Conservation (phyloP, 2,797 vertebrate genomes). For the Pteropus rufus region DNA sequence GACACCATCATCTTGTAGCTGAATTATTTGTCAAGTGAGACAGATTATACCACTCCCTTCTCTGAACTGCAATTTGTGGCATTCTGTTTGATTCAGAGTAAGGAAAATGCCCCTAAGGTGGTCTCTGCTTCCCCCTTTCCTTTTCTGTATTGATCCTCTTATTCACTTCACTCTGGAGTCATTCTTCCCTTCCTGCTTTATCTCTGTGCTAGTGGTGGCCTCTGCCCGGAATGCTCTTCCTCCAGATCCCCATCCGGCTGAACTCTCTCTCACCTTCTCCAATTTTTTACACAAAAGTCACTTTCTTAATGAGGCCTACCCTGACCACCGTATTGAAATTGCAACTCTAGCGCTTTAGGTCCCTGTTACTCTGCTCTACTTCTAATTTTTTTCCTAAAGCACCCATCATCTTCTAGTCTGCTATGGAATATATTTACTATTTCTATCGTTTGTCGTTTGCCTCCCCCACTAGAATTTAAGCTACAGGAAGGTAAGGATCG, state of each 20-base stretch:
- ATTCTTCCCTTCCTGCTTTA: not conserved
- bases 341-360: not conserved
- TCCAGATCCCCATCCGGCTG: not conserved
- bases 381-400: not conserved
- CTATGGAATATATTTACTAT: not conserved
- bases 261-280: not conserved
- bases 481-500: not conserved
- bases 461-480: not conserved
- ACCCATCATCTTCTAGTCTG: not conserved
- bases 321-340: not conserved
- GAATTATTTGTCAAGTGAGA: not conserved
- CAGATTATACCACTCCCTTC: not conserved
- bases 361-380: not conserved
- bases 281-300: not conserved
- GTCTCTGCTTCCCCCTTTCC: not conserved
- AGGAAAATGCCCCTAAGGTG: not conserved
- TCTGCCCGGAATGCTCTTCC: not conserved
- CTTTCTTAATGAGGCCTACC: not conserved
- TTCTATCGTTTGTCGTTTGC: not conserved
- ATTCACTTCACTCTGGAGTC: not conserved
- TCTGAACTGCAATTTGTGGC: not conserved
- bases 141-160: not conserved
- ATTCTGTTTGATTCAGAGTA: not conserved
- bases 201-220: not conserved
- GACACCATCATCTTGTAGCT: not conserved